Percentiles rank a stretch among this genome's conserved stretches.
Conservation (phyloP, 2,113 vertebrate species). For the Dolichallabes microphthalmus region DNA sequence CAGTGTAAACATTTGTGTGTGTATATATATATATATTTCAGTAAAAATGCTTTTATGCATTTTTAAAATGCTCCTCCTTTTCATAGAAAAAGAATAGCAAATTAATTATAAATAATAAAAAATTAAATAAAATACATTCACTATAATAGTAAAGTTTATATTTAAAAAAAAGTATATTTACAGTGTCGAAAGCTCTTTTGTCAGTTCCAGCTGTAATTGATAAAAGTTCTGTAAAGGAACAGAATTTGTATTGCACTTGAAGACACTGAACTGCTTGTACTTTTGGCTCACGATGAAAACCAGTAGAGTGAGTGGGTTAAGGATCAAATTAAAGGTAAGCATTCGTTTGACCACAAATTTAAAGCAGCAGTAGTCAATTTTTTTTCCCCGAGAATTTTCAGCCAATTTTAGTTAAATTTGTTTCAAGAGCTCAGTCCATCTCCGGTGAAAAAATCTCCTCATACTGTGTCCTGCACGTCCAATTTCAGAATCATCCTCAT, state of each 20-base stretch:
- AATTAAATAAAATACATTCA: slow-evolving; percentile 98
- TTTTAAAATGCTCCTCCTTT: slow-evolving; percentile 88
- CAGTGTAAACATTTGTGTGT: slow-evolving; percentile 83
- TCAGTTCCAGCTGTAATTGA: slow-evolving; percentile 72
- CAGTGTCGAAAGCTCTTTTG: slow-evolving; percentile 79
- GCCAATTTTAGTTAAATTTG: slow-evolving; percentile 74
- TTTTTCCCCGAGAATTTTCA: slow-evolving; percentile 46
- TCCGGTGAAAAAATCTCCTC: slow-evolving; percentile 86
- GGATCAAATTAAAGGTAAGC: slow-evolving; percentile 46
- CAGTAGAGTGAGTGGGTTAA: background rate
- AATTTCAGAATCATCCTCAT: slow-evolving; percentile 89
- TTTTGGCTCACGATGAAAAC: slow-evolving; percentile 8
- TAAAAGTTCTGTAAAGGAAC: slow-evolving; percentile 71
- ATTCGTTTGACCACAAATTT: slow-evolving; percentile 72
- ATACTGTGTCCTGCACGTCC: slow-evolving; percentile 88
- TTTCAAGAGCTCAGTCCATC: slow-evolving; percentile 86
- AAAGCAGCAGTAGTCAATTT: slow-evolving; percentile 79
- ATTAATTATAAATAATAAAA: slow-evolving; percentile 92
- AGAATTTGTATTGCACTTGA: slow-evolving; percentile 84
- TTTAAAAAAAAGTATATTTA: slow-evolving; percentile 82
- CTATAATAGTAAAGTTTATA: slow-evolving; percentile 88
- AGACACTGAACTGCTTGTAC: slow-evolving; percentile 59
- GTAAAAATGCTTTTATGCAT: slow-evolving; percentile 76
- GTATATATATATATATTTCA: slow-evolving; percentile 66
- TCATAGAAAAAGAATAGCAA: slow-evolving; percentile 91